Conservation (phyloP, 2,888 invertebrate species). For the Aricia artaxerxes region DNA sequence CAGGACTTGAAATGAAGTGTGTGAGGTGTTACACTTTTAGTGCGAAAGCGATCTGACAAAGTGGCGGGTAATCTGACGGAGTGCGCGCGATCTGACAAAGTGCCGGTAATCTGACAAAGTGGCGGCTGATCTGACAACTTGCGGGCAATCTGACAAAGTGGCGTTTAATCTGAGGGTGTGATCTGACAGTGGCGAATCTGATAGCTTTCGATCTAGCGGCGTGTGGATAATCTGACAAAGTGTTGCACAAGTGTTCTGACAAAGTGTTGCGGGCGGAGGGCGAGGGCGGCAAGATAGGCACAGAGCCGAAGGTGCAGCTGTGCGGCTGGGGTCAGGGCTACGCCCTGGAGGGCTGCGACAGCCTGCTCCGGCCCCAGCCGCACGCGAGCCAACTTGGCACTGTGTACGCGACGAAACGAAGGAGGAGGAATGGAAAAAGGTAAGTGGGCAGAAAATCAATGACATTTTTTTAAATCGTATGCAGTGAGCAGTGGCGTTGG, state of each 20-base stretch:
- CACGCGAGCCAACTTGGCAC: slow-evolving; percentile 94
- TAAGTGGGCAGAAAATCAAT: slow-evolving; percentile 65
- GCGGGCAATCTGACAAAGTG: slow-evolving; percentile 11
- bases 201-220: neutral
- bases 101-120: neutral
- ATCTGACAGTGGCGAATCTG: neutral
- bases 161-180: neutral
- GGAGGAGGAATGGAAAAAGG: slow-evolving; percentile 98
- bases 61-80: neutral
- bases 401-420: slow-evolving; percentile 97
- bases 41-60: slow-evolving; percentile 10
- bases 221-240: slow-evolving; percentile 1
- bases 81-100: slow-evolving; percentile 7
- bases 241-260: slow-evolving; percentile 29
- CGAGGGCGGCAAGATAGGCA: slow-evolving; percentile 73
- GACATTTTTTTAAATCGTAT: neutral
- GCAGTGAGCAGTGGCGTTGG: neutral
- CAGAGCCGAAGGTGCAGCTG: slow-evolving; percentile 72
- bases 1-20: slow-evolving; percentile 28
- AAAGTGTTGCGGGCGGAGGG: slow-evolving; percentile 41
- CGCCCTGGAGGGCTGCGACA: slow-evolving; percentile 88
- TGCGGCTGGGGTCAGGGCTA: slow-evolving; percentile 74
- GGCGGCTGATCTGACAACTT: no score
- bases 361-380: slow-evolving; percentile 84
- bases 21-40: neutral